These are phyloP conservation scores for Saguinus midas DNA, from an alignment of 2,113 vertebrate species.

Conservation along the genomic window DNA sequence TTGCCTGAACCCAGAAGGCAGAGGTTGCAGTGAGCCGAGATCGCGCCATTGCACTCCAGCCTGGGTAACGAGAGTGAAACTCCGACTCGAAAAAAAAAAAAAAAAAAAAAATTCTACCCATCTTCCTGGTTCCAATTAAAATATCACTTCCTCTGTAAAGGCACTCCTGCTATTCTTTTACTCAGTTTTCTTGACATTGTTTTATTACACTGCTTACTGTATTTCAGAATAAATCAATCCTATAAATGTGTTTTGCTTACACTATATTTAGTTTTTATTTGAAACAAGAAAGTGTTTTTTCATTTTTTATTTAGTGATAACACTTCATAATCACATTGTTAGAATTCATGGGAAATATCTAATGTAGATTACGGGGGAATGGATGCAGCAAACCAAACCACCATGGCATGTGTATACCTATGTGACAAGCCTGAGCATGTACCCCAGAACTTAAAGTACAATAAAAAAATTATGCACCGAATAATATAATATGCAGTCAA, in stretches of 20 bases:
- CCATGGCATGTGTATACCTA: no score
- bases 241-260: not conserved
- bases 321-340: not conserved
- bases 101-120: not conserved
- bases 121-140: not conserved
- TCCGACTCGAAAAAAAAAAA: no score
- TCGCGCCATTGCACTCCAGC: no score
- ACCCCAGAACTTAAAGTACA: no score
- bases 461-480: not conserved
- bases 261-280: not conserved
- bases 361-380: no score
- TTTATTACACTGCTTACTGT: not conserved
- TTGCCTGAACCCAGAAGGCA: no score
- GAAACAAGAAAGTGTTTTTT: not conserved
- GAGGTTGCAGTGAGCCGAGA: no score
- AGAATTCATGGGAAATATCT: not conserved
- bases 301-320: not conserved
- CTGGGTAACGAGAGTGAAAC: no score
- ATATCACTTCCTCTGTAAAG: not conserved
- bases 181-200: not conserved
- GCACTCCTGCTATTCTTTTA: not conserved
- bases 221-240: not conserved
- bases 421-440: no score
- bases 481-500: not conserved
- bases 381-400: no score